Base-by-base conservation (phyloP, 2,113 vertebrate species). In the Chitala chitala region DNA sequence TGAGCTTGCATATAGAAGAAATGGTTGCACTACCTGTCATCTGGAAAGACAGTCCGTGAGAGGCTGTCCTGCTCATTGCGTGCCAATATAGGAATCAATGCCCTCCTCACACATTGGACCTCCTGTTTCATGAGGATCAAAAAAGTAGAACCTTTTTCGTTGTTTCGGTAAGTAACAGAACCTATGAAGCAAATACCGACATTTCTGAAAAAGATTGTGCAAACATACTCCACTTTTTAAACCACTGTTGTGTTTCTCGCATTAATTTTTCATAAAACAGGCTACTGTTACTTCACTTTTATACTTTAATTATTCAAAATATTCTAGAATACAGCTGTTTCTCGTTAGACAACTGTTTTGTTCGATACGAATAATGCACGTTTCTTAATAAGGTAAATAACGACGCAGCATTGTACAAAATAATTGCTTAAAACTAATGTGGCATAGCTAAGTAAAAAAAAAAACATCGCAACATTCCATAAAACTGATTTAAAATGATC, bases 91-190 rank as follows among this genome's bases (percentile, higher is more conserved):
- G 80, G 79, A 78, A 61, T 79, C 72, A 53, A 58, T 61, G 73
- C 38, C n/a, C 40, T 55, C 20, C 68, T 48, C 71, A 38, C 44
- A 48, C 63, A 13, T 55, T 58, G 73, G 40, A 69, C 50, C 53
- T 65, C 24, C 54, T 40, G 70, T 72, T 77, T 79, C 15, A 78
- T 78, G 76, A 81, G 73, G 63, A 81, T 53, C 69, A 69, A 58
- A 46, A 75, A 55, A 38, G 44, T 22, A 31, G 71, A 24, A 33
- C 54, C 68, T 69, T 26, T 48, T 22, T 69, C 66, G 38, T 56
- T 33, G 46, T 24, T 42, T 64, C 42, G 80, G 80, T 82, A 78
- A 46, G 80, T 79, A 73, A 29, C 29, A 63, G 26, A 61, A 51
- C 38, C 7, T 72, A 61, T 31, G 17, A 13, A 29, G 26, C 58